Conservation (phyloP, 1,140 invertebrate species). For the Nephila pilipes region DNA sequence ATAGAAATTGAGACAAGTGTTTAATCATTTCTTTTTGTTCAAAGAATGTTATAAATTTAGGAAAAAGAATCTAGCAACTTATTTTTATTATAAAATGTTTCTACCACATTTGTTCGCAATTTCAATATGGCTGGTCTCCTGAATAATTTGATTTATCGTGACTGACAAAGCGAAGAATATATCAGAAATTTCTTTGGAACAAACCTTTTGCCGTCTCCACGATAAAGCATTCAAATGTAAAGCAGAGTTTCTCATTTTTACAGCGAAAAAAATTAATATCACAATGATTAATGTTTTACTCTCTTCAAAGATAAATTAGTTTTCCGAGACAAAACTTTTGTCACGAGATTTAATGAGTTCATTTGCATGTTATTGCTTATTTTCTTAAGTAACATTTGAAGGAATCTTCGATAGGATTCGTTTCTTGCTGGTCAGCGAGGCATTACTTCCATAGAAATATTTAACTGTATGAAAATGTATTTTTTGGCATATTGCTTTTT, state of each 20-base stretch:
- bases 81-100: too few relatives aligned
- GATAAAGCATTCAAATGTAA: constrained; percentile 24
- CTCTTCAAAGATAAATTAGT: constrained; percentile 23
- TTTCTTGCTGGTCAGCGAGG: background rate
- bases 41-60: too few relatives aligned
- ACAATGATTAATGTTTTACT: constrained; percentile 16
- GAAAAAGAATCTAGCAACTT: too few relatives aligned
- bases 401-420: background rate
- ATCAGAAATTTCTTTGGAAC: background rate
- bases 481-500: too few relatives aligned
- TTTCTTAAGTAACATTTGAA: constrained; percentile 30
- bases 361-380: constrained; percentile 58
- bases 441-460: background rate
- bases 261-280: constrained; percentile 23
- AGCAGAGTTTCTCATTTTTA: background rate
- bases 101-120: background rate
- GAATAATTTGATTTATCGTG: constrained; percentile 21
- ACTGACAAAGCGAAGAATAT: background rate
- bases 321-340: constrained; percentile 44
- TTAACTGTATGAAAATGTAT: background rate
- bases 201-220: background rate
- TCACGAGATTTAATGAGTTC: constrained; percentile 36
- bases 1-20: too few relatives aligned
- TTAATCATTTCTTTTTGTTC: too few relatives aligned
- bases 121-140: background rate